Evolutionary conservation across 2,888 invertebrate genomes (phyloP), one percentile per base, ranked within the genome.

Genomic region (Tachina fera): DNA sequence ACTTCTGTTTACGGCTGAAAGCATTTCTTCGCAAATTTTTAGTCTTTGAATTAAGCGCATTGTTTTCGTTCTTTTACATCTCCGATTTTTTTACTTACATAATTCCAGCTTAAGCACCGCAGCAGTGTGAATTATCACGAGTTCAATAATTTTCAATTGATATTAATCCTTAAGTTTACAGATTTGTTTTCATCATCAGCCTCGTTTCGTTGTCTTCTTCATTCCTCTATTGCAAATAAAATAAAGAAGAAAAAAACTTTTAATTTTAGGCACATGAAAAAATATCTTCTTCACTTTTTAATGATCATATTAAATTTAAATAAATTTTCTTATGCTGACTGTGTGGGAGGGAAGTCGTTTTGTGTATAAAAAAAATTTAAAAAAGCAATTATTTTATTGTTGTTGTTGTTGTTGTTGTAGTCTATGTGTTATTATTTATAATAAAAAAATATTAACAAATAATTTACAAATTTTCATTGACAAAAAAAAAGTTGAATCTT

Each of bases 71-170:
- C 77, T 5, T 77, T 83, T 65, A 65, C 0, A n/a, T 9, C 5
- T 39, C 65, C 77, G 77, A 10, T 11, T 3, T 83, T 58, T 75
- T n/a, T n/a, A n/a, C n/a, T n/a, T 68, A 45, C 68, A 31, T 58
- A 74, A 81, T 49, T 74, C 51, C 43, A 67, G 22, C 58, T 74
- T 45, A 77, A 45, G 19, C 49, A 60, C 31, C 11, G 75, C 41
- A 76, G 43, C 71, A 61, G 71, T 81, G 76, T 87, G 84, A 87
- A 82, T 87, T 84, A 87, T 83, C 75, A 83, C 83, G 83, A 84
- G 77, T 85, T 80, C 87, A 85, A 86, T 83, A 78, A 79, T 65
- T 71, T 86, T 83, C 75, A 86, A 86, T 83, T 71, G 83, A 86
- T 83, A 86, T 86, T 83, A 83, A 86, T 86, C 79, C 80, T 81